Percentiles rank a stretch among this genome's conserved stretches.
Evolutionary conservation across 2,113 vertebrate species (phyloP).

Genomic region (Lepus europaeus): DNA sequence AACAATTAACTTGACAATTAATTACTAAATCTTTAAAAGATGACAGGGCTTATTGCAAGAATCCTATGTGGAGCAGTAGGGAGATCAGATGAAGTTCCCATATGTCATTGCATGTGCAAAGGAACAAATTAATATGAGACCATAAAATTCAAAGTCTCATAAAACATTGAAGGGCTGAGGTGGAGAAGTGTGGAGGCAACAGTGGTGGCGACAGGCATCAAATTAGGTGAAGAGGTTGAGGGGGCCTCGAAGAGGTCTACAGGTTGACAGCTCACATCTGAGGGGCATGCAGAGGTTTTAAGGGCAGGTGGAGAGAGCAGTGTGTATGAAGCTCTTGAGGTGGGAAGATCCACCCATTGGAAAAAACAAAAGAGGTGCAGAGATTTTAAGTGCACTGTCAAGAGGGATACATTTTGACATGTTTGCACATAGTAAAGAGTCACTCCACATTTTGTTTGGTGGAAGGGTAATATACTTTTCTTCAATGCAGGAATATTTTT

Average conservation of each 20-base stretch:
- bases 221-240: too few species aligned
- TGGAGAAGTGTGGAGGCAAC: rapidly evolving
- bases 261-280: not conserved
- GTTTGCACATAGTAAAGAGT: not conserved
- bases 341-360: not conserved
- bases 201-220: not conserved
- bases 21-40: not conserved
- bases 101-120: not conserved
- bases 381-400: not conserved
- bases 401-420: not conserved
- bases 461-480: not conserved
- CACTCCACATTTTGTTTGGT: not conserved
- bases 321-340: not conserved
- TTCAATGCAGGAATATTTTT: not conserved
- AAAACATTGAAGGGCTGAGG: not conserved
- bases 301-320: not conserved
- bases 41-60: not conserved
- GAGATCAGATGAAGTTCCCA: not conserved
- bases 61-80: not conserved
- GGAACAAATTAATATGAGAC: not conserved
- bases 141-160: not conserved
- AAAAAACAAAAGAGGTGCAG: not conserved
- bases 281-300: not conserved
- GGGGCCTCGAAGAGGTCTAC: not conserved
- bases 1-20: not conserved